Evolutionary conservation across 2,888 invertebrate species (phyloP).

Genomic region (Tipula unca): DNA sequence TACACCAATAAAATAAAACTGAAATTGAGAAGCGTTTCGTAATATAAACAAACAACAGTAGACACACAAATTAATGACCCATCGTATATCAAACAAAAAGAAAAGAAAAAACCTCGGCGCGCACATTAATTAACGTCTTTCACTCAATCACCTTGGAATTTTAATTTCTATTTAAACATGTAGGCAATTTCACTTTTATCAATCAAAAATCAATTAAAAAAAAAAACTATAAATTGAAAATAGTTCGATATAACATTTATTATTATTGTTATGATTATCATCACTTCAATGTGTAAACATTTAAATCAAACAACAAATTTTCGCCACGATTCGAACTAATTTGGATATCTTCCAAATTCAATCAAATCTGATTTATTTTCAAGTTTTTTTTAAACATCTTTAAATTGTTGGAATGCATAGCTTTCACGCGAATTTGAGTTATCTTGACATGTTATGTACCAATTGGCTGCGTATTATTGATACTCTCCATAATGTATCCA

Average conservation of each 20-base stretch:
- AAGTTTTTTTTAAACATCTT: no score
- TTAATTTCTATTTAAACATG: not conserved
- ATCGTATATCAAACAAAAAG: not conserved
- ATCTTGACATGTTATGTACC: not conserved
- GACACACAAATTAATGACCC: not conserved
- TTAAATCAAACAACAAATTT: not conserved
- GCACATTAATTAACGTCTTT: not conserved
- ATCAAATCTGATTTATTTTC: not conserved
- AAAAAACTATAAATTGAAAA: not conserved
- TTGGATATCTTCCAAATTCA: not conserved
- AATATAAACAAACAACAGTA: not conserved
- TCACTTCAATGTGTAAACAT: not conserved
- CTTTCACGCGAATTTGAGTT: no score
- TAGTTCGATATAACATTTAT: not conserved
- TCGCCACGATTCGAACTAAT: no score
- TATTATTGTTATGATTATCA: not conserved
- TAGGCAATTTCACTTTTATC: not conserved
- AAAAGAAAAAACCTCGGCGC: not conserved
- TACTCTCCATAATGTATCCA: not conserved
- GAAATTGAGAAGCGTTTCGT: not conserved
- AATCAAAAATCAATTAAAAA: not conserved
- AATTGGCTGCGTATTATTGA: not conserved
- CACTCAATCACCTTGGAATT: not conserved
- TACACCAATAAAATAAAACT: no score
- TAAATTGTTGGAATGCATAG: no score